Base-by-base conservation (phyloP, 2,797 vertebrate genomes). In the Hephaestus fuliginosus region DNA sequence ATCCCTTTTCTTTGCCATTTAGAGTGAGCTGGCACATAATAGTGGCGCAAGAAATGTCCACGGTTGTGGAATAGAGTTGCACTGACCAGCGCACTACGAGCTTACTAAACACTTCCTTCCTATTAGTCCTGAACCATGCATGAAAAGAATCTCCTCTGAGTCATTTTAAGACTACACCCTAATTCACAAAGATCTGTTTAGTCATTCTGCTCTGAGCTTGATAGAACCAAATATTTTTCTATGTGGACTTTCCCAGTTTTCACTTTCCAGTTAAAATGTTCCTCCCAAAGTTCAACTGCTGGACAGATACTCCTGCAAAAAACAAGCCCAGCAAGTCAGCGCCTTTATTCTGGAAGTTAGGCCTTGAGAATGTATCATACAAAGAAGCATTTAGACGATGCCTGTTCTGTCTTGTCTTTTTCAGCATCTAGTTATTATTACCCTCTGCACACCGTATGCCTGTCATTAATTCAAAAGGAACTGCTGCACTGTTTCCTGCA, bases 401-500 rank as follows among this genome's bases (percentile, higher is more conserved):
- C 56, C n/a, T 64, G 28, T 43, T 41, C 36, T 43, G 1, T 41
- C 48, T 69, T 51, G 22, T 63, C 33, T 28, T 46, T 58, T 22
- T 49, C 1, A 48, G 44, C 22, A 81, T 69, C 1, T 17, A 43
- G 13, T 74, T 39, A 58, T 65, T 55, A 56, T 73, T 51, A 66
- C 13, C 25, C 39, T 68, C 22, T 63, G 22, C 70, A 51, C 20
- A 22, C 10, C 61, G 18, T 20, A 30, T 57, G 14, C n/a, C 3
- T 76, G 39, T 81, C 33, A 65, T 51, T 63, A 64, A 77, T 70
- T 65, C 28, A 30, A 20, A 82, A n/a, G n/a, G 1, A 39, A 48
- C 57, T 63, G 15, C n/a, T 73, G 41, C 25, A 1, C 1, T 79
- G 5, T 53, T 67, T 84, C 62, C 36, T 92, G 52, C 89, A 98